Conservation (phyloP, 2,113 vertebrate species). For the Pygoscelis antarcticus region DNA sequence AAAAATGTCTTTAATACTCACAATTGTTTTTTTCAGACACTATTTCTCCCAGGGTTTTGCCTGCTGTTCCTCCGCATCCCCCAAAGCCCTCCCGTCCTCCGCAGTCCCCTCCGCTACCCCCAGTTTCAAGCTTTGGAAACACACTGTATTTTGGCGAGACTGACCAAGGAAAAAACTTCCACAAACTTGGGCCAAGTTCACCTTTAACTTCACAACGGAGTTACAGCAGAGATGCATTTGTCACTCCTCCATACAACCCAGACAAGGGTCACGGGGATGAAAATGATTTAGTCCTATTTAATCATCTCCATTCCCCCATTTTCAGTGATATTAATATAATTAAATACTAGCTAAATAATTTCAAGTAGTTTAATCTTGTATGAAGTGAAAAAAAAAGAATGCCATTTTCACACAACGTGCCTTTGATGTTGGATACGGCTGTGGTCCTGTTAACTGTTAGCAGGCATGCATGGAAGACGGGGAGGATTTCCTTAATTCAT, state of each 20-base stretch:
- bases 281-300: slow-evolving; percentile 54
- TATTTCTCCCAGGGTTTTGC: neutral
- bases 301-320: slow-evolving; percentile 33
- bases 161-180: neutral
- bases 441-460: slow-evolving; percentile 8
- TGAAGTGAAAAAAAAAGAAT: neutral
- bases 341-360: slow-evolving; percentile 56
- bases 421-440: neutral
- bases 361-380: slow-evolving; percentile 44
- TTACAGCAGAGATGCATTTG: slow-evolving; percentile 23
- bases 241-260: slow-evolving; percentile 11
- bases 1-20: slow-evolving; percentile 51
- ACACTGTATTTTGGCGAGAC: accelerated
- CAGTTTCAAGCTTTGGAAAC: neutral
- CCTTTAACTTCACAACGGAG: neutral
- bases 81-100: neutral
- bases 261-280: slow-evolving; percentile 31
- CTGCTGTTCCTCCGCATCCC: neutral
- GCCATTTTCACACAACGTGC: neutral
- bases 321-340: slow-evolving; percentile 50
- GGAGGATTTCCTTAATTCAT: slow-evolving; percentile 45
- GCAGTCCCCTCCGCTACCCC: neutral
- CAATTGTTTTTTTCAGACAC: slow-evolving; percentile 38
- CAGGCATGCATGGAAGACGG: slow-evolving; percentile 5
- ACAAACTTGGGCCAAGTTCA: slow-evolving; percentile 19